These are phyloP conservation scores for Pseudotriccus pelzelni DNA, from an alignment of 2,797 vertebrate species.

Conservation along the genomic window DNA sequence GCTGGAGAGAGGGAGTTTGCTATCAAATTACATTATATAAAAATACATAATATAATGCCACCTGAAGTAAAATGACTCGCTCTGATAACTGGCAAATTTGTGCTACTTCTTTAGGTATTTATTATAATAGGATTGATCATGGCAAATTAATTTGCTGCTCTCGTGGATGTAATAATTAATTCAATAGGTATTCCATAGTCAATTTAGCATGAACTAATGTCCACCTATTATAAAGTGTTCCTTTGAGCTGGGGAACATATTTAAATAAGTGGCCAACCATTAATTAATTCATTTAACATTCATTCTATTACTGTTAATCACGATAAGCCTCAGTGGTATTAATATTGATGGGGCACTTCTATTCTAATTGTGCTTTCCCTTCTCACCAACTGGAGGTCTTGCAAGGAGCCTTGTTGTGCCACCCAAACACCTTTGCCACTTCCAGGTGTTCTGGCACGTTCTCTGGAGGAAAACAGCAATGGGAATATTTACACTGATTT, in stretches of 20 bases:
- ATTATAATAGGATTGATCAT: conserved; percentile 68
- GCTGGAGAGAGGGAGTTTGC: not conserved
- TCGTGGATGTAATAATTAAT: conserved; percentile 69
- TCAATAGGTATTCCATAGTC: conserved; percentile 72
- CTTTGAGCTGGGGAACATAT: conserved; percentile 68
- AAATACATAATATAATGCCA: conserved; percentile 25
- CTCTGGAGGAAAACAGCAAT: not conserved
- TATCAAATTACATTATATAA: not conserved
- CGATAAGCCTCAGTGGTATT: conserved; percentile 64
- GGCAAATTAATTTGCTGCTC: conserved; percentile 72
- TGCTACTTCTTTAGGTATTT: conserved; percentile 61
- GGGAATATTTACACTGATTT: not conserved
- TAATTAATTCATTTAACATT: conserved; percentile 75
- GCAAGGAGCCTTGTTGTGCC: not conserved
- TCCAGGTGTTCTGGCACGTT: not conserved
- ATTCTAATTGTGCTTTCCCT: conserved; percentile 19
- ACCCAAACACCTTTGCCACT: not conserved
- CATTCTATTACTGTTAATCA: conserved; percentile 70
- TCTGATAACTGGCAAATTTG: conserved; percentile 44
- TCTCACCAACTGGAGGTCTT: not conserved
- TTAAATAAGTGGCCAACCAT: conserved; percentile 72
- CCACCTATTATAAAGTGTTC: conserved; percentile 71
- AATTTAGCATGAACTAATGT: conserved; percentile 69
- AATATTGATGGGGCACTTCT: conserved; percentile 67
- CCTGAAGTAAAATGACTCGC: conserved; percentile 64